Conservation (phyloP, 2,113 vertebrate species). For the Cromileptes altivelis region DNA sequence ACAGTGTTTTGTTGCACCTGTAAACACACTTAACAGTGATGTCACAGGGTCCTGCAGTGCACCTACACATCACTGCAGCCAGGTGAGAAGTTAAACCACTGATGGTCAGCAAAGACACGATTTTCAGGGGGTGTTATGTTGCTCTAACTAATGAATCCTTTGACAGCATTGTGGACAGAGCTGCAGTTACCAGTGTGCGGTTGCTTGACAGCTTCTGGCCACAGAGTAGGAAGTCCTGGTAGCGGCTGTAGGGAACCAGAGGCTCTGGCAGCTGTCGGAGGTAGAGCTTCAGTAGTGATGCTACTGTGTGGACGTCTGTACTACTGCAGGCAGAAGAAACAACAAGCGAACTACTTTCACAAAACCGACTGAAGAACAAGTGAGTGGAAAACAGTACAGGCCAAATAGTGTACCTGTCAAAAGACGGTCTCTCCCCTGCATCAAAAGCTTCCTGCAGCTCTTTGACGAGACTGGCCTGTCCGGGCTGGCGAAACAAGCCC, state of each 20-base stretch:
- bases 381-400: neutral
- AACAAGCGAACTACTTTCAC: neutral
- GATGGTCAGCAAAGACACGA: neutral
- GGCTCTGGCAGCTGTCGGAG: conserved; percentile 87
- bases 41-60: neutral
- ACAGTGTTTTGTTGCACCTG: neutral
- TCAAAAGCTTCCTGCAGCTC: conserved; percentile 87
- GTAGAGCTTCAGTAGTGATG: conserved; percentile 87
- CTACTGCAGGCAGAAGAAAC: conserved; percentile 69
- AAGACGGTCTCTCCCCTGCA: conserved; percentile 84
- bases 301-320: conserved; percentile 87
- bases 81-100: neutral
- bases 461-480: conserved; percentile 85
- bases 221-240: conserved; percentile 84
- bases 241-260: conserved; percentile 82
- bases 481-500: conserved; percentile 85
- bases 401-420: conserved; percentile 77
- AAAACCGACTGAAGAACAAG: neutral
- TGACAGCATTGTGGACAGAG: neutral
- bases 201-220: conserved; percentile 72
- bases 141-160: neutral
- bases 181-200: conserved; percentile 70
- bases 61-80: neutral
- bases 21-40: too few species aligned
- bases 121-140: neutral